Conservation (phyloP, 1,140 invertebrate genomes). For the Pseudobourletiella spinata region DNA sequence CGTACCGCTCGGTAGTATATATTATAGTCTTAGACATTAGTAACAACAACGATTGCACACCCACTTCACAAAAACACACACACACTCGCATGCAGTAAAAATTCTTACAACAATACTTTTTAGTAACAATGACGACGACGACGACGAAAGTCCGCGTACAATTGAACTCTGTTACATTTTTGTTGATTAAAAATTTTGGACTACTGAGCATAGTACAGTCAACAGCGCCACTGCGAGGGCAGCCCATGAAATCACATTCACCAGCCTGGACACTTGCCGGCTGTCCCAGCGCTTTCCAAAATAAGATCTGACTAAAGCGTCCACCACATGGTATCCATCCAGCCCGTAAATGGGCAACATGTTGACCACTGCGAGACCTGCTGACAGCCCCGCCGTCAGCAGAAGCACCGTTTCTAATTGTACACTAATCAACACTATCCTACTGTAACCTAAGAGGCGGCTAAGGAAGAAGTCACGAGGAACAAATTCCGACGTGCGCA, state of each 20-base stretch:
- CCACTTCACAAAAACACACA: neutral
- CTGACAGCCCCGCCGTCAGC: slow-evolving; percentile 33
- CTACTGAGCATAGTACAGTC: slow-evolving; percentile 30
- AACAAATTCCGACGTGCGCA: slow-evolving; percentile 27
- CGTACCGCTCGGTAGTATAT: too few relatives aligned
- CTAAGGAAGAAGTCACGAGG: slow-evolving; percentile 30
- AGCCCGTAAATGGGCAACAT: slow-evolving; percentile 35
- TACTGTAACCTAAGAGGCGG: slow-evolving; percentile 27
- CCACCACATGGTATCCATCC: slow-evolving; percentile 35
- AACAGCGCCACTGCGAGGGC: slow-evolving; percentile 28
- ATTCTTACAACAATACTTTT: too few relatives aligned
- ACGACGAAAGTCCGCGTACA: too few relatives aligned
- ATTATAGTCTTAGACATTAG: too few relatives aligned
- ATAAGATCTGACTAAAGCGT: slow-evolving; percentile 18
- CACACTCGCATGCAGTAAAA: neutral
- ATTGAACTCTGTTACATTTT: too few relatives aligned
- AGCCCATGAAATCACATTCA: slow-evolving; percentile 31
- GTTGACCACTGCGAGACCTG: slow-evolving; percentile 35
- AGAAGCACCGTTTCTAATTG: slow-evolving; percentile 33
- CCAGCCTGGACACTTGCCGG: slow-evolving; percentile 27
- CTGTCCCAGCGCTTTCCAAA: slow-evolving; percentile 28
- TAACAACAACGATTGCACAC: neutral
- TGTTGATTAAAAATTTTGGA: slow-evolving; percentile 30
- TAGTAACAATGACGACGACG: too few relatives aligned
- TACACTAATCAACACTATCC: slow-evolving; percentile 21